phyloP scores from a whole-genome alignment of 2,797 vertebrate genomes.

The Sebastes matsubarae region DNA sequence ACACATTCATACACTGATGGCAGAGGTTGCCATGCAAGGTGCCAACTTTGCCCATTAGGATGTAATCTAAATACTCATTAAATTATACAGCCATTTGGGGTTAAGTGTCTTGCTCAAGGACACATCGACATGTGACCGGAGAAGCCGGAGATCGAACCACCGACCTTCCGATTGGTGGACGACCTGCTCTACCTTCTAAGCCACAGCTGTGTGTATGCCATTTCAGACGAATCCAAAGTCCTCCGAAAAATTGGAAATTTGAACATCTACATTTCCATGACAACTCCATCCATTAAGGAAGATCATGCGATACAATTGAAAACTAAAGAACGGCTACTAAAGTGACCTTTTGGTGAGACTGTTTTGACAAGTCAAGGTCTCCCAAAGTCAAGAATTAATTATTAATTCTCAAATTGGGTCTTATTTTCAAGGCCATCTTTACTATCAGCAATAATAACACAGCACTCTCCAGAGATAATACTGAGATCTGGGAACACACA shows the following conservation, averaged over 20 bases:
- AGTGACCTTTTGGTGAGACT: background rate
- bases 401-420: background rate
- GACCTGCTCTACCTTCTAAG: too few species aligned
- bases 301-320: background rate
- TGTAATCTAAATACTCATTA: too few species aligned
- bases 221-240: too few species aligned
- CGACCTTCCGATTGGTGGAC: too few species aligned
- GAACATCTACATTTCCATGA: background rate
- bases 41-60: too few species aligned
- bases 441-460: background rate
- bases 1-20: too few species aligned
- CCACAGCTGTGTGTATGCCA: too few species aligned
- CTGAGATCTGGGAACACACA: background rate
- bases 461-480: background rate
- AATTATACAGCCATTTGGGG: too few species aligned
- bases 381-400: background rate
- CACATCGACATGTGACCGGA: too few species aligned
- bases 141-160: too few species aligned
- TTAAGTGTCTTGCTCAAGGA: too few species aligned
- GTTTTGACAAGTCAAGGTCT: background rate
- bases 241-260: background rate
- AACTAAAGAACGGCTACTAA: background rate
- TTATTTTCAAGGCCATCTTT: background rate
- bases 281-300: background rate
- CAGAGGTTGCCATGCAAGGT: too few species aligned